These are phyloP conservation scores for Parochlus steinenii DNA, from an alignment of 2,888 invertebrate genomes.

Conservation along the genomic window DNA sequence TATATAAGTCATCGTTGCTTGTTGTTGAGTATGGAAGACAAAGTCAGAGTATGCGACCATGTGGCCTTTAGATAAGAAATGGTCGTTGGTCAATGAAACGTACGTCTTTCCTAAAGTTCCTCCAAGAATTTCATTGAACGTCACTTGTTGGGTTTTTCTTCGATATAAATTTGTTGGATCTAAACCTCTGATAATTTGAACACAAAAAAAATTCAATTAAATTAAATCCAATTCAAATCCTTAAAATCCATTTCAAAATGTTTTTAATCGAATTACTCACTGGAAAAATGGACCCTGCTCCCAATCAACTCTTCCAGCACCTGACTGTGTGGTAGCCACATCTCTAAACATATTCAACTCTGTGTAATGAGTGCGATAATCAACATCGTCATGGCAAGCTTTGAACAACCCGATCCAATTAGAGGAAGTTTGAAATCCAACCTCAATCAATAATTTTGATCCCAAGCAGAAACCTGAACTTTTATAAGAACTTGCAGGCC, in stretches of 20 bases:
- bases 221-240: no score
- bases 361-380: conserved; percentile 19
- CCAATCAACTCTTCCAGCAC: conserved; percentile 18
- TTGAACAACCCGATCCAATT: conserved; percentile 19
- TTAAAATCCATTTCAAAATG: no score
- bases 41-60: conserved; percentile 34
- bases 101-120: conserved; percentile 19
- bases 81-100: conserved; percentile 14
- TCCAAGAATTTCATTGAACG: conserved; percentile 18
- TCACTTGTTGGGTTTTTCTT: conserved; percentile 16
- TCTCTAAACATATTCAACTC: conserved; percentile 17
- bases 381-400: conserved; percentile 19
- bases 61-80: conserved; percentile 33
- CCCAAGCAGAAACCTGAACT: conserved; percentile 15
- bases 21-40: conserved; percentile 31
- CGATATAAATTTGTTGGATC: conserved; percentile 8
- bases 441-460: conserved; percentile 16
- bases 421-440: conserved; percentile 19
- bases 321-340: conserved; percentile 17
- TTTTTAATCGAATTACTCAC: no score
- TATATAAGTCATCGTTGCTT: conserved; percentile 34
- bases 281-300: conserved; percentile 17
- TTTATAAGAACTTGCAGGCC: conserved; percentile 15
- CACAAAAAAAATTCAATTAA: no score
- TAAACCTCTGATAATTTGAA: conserved; percentile 14